Base-by-base conservation (phyloP, 2,113 vertebrate species). In the Dunckerocampus dactyliophorus region DNA sequence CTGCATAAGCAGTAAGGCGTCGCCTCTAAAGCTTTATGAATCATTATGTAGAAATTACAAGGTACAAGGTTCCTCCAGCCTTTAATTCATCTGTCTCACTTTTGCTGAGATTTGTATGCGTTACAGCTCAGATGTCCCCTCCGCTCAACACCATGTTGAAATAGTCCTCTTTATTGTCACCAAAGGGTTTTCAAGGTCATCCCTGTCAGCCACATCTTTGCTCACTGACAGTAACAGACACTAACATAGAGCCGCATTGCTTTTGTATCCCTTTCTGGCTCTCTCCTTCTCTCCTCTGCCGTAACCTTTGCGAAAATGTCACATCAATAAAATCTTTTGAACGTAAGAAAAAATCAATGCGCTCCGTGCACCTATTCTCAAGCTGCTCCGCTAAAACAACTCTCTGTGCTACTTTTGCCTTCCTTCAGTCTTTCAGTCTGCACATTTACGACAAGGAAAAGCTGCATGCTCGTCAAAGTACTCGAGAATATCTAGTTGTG, bases 301-400 rank as follows among this genome's bases (percentile, higher is more conserved):
- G 24, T 80, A 79, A 84, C 77, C 85, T 86, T 74, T 71, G 51
- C 59, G 74, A 75, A 87, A 86, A 81, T 80, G 76, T 56, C 78
- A 79, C 67, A 74, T 85, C 85, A 81, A 82, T 85, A 85, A 87
- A 85, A 80, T 76, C 81, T 76, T 87, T 85, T 83, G 77, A 85
- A 82, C 79, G 63, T 68, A 51, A 65, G 68, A 42, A 53, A 71
- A 85, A 85, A 87, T 87, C 85, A 76, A 85, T 87, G 43, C 21
- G 37, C 71, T 77, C 74, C 52, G 2, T 77, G 74, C 77, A 77
- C 69, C 68, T 72, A 62, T 69, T 65, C 58, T 71, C 65, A 61
- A 64, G 61, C 54, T 48, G 47, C 12, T 17, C 47, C 34, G 6
- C 55, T 16, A 13, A 24, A 24, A 22, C 51, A 31, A 17, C 22